Conservation (phyloP, 2,797 vertebrate genomes). For the Oreonectes daqikongensis region DNA sequence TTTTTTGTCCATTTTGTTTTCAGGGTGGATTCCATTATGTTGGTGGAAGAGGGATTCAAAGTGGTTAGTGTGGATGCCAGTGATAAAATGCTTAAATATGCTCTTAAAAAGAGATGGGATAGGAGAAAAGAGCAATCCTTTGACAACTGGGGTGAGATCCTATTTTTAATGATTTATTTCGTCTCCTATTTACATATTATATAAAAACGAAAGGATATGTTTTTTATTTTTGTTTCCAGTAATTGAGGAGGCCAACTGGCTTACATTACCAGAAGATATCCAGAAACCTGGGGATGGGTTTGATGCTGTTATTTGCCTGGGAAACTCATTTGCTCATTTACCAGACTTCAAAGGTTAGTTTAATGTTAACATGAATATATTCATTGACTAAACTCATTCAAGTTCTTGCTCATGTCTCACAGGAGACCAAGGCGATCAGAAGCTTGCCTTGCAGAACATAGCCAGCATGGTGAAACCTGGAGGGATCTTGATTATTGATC, state of each 20-base stretch:
- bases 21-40: conserved; percentile 97
- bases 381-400: conserved; percentile 1
- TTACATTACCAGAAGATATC: conserved; percentile 87
- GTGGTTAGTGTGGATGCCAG: conserved; percentile 95
- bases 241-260: conserved; percentile 98
- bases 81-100: conserved; percentile 99
- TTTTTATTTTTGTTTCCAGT: conserved; percentile 72
- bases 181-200: neutral
- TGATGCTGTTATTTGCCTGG: conserved; percentile 95
- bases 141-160: conserved; percentile 88
- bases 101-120: conserved; percentile 92
- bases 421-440: conserved; percentile 97
- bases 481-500: conserved; percentile 93
- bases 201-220: neutral
- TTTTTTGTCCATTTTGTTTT: conserved; percentile 21
- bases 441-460: conserved; percentile 90
- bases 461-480: conserved; percentile 91
- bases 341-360: conserved; percentile 93
- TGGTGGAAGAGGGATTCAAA: conserved; percentile 91
- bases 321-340: conserved; percentile 96
- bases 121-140: conserved; percentile 88
- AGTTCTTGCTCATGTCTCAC: conserved; percentile 16
- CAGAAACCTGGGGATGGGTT: conserved; percentile 85
- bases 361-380: neutral
- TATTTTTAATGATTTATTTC: neutral